Base-by-base conservation (phyloP, 2,888 invertebrate genomes). In the Pseudolycoriella hygida region DNA sequence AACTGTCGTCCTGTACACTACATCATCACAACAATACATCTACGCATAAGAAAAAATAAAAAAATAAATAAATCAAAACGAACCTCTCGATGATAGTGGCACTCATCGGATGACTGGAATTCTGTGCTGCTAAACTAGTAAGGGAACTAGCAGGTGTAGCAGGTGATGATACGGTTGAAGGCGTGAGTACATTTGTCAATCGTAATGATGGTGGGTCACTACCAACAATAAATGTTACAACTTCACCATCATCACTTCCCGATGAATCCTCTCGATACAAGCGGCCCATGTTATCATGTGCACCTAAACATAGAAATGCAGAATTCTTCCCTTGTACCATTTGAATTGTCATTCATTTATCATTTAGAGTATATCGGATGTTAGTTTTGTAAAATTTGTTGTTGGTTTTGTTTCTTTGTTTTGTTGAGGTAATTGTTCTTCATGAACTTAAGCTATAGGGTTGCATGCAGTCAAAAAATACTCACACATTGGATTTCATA, bases 231-330 rank as follows among this genome's bases (percentile, higher is more conserved):
- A 53, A 53, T 17, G 48, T 48, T 4, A 53, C 53, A 20, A 60
- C 39, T 17, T 34, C 46, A 38, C 46, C 42, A 30, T 62, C 61
- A 44, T 61, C 61, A 50, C 61, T 61, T 44, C 57, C 55, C 18
- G 61, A 60, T 43, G 61, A 60, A 53, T 62, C 62, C 47, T 61
- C 61, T 17, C 58, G 57, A 40, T 53, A n/a, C 11, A 40, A 17
- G 17, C 59, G 55, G 50, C 54, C 57, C 48, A 56, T 57, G 52
- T 50, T 56, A 53, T 60, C 60, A 46, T 55, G 48, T 47, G 57
- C 53, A 54, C 59, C 60, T 60, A 56, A 54, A 53, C 54, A 57
- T 56, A 57, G 54, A 58, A 40, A 42, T 40, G 38, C 8, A 37
- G 15, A 37, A 38, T 38, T 38, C 38, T 38, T 38, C 15, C 38